Evolutionary conservation across 37 sponge, comb jelly and placozoan genomes (phyloP).

Genomic region (Beroe forskalii): DNA sequence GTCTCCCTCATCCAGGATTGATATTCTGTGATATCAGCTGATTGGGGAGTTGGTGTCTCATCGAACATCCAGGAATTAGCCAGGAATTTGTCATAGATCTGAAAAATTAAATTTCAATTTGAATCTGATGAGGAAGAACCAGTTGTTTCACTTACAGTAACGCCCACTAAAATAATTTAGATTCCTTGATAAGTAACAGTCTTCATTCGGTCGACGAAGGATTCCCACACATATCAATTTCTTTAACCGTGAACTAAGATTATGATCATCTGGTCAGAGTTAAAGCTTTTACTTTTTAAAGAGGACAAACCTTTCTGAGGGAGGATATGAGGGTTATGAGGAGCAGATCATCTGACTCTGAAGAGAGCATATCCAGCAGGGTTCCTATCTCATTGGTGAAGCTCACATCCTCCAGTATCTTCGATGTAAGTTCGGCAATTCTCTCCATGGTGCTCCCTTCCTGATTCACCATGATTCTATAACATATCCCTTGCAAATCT

Average conservation of each 20-base stretch:
- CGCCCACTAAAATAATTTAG: too few species aligned
- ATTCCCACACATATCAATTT: too few species aligned
- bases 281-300: too few species aligned
- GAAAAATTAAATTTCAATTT: too few species aligned
- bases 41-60: background rate
- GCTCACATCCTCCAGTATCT: slow-evolving; percentile 23
- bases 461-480: background rate
- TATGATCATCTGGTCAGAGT: too few species aligned
- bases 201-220: too few species aligned
- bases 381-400: slow-evolving; percentile 38
- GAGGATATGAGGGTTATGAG: background rate
- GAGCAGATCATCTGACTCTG: background rate
- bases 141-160: too few species aligned
- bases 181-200: too few species aligned
- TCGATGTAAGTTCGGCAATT: background rate
- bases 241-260: too few species aligned
- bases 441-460: background rate
- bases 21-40: background rate
- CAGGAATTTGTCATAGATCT: slow-evolving; percentile 37
- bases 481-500: too few species aligned
- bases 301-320: slow-evolving; percentile 33
- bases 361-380: background rate
- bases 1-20: slow-evolving; percentile 36
- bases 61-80: slow-evolving; percentile 24
- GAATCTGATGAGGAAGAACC: too few species aligned